Conservation (phyloP, 2,888 invertebrate genomes). For the Tanytarsus gracilentus region DNA sequence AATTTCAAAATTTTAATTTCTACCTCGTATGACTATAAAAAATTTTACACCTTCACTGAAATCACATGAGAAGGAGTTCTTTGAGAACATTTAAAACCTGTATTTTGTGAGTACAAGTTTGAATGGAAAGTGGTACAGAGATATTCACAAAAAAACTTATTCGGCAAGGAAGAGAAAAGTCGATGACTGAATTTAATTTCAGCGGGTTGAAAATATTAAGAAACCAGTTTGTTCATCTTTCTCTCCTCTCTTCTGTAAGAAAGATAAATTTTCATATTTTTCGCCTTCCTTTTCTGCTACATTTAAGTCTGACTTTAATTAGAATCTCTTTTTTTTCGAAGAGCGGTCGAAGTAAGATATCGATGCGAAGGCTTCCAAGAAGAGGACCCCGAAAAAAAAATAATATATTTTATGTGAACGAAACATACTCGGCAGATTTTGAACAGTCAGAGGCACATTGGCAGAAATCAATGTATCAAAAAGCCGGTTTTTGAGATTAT, state of each 20-base stretch:
- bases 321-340: neutral
- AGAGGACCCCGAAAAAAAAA: too few relatives aligned
- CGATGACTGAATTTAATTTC: constrained; percentile 10
- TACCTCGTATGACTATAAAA: too few relatives aligned
- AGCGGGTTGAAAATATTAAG: neutral
- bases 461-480: constrained; percentile 14
- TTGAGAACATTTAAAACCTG: constrained; percentile 6
- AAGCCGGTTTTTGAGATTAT: constrained; percentile 1
- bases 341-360: too few relatives aligned
- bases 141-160: neutral
- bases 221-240: constrained; percentile 8
- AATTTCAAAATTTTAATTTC: too few relatives aligned
- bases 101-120: constrained; percentile 1
- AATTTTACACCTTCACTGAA: too few relatives aligned
- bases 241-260: neutral
- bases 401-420: too few relatives aligned
- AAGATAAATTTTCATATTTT: constrained; percentile 17
- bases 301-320: constrained; percentile 11
- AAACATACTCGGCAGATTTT: too few relatives aligned
- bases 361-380: constrained; percentile 14
- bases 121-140: constrained; percentile 13
- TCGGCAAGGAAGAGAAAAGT: constrained; percentile 3
- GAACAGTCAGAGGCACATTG: neutral
- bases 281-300: constrained; percentile 1
- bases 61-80: too few relatives aligned